Evolutionary conservation across 1,140 invertebrate genomes (phyloP), one percentile per base, ranked within the genome.

Genomic region (Leguminivora glycinivorella): DNA sequence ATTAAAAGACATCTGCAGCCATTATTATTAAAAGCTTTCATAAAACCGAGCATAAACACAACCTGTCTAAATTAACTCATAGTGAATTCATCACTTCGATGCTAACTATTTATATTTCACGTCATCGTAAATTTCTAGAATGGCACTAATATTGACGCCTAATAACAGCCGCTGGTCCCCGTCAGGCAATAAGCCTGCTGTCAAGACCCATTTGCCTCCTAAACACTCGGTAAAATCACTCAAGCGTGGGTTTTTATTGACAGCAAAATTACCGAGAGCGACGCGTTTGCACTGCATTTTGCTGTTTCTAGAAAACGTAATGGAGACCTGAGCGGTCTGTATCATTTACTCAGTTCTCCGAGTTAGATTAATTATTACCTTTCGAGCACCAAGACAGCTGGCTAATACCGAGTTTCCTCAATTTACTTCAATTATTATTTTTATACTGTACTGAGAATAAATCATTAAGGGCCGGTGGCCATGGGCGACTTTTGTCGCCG

Each of bases 301-400:
- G 43, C 38, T 38, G 52, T 38, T 78, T 75, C 76, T 75, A 73
- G 74, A 73, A 75, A 78, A 72, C 66, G 63, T 67, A 67, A 67
- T 67, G 66, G 31, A 67, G 34, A 22, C 63, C 14, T 2, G 29
- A 67, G 67, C 63, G 47, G 19, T 69, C 47, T 67, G 69, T 77
- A 72, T 74, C 75, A 77, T 74, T 77, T 77, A 72, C 68, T 75
- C 34, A 34, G 58, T 72, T 71, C 69, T 70, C 73, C 60, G 70
- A 72, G 63, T 74, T 74, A 72, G 69, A 74, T 77, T 74, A 77
- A 77, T 77, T 73, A 73, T 77, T 77, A 68, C 73, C 69, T 77
- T 75, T 56, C 52, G 58, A 17, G 63, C 38, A 38, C 67, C 71
- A 68, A 73, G 26, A 56, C 67, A 24, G 70, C 69, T 69, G 40